Base-by-base conservation (phyloP, 1,140 invertebrate genomes). In the Cataglyphis hispanica region DNA sequence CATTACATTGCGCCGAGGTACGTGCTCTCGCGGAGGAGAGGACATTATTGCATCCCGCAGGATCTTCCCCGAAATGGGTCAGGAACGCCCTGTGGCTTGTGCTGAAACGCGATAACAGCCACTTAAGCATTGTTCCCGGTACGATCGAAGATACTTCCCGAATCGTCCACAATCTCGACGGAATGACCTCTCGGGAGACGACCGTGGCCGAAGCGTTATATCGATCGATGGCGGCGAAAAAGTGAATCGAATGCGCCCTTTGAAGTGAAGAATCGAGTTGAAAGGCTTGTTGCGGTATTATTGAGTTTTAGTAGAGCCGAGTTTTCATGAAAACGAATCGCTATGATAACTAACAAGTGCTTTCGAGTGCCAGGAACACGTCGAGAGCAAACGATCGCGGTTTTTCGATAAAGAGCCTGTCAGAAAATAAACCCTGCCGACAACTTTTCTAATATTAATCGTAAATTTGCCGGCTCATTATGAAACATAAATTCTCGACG, bases 21-120 rank as follows among this genome's bases (percentile, higher is more conserved):
- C 80, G 81, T 88, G 58, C 50, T 58, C 63, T 53, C 69, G 25
- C 63, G 31, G n/a, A 81, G 76, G 58, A 88, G 70, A 87, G 53
- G 63, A 81, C 78, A 76, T 86, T 90, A 86, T 88, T 88, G 87
- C 72, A 43, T 88, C 80, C 78, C 69, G 27, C 69, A 87, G 87
- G 76, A 88, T 46, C 84, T 84, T 53, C 43, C 37, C 3, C 61
- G 37, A 87, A 89, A 91, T 91, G 72, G 89, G 76, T 88, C 87
- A 91, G 86, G 76, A 86, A 88, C 80, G 74, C 67, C 75, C 78
- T 85, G 58, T 86, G 58, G 69, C 81, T 90, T 87, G 88, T 88
- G 86, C 64, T 83, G 81, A 64, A 84, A 89, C 75, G 80, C 85
- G 89, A 90, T 91, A 91, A 91, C 90, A 90, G 50, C 76, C 89